Evolutionary conservation across 2,888 invertebrate genomes (phyloP).

Genomic region (Phaedon cochleariae): DNA sequence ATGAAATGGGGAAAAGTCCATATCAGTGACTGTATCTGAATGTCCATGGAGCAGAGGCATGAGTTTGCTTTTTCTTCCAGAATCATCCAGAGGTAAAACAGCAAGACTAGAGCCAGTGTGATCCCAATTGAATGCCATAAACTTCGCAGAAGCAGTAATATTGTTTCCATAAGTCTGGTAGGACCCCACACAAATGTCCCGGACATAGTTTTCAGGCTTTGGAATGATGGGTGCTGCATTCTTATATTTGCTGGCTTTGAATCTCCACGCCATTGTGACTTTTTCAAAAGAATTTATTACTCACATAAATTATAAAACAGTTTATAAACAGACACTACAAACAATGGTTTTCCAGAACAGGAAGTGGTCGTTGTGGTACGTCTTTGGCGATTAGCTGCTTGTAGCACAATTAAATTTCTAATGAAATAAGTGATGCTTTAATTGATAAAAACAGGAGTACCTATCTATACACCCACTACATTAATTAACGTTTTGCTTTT

Average conservation of each 20-base stretch:
- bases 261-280: conserved; percentile 86
- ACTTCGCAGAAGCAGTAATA: conserved; percentile 90
- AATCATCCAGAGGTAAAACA: conserved; percentile 86
- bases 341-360: conserved; percentile 17
- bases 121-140: conserved; percentile 96
- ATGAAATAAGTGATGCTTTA: conserved; percentile 9
- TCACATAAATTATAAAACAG: conserved; percentile 29
- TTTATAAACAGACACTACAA: conserved; percentile 20
- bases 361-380: neutral
- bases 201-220: conserved; percentile 88
- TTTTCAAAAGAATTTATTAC: conserved; percentile 15
- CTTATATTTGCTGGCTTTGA: conserved; percentile 98
- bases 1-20: conserved; percentile 96
- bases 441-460: neutral
- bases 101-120: conserved; percentile 92
- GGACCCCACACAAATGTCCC: conserved; percentile 90
- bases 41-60: conserved; percentile 88
- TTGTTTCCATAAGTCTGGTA: conserved; percentile 96
- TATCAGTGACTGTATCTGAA: conserved; percentile 91
- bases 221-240: conserved; percentile 96
- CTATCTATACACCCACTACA: neutral
- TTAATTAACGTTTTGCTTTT: neutral
- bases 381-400: neutral
- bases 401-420: neutral
- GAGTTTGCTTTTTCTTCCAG: conserved; percentile 87